A percentile compares a stretch with the other conserved stretches of the same genome.
phyloP scores from a whole-genome alignment of 2,113 vertebrate genomes.

The Cyanoderma ruficeps region DNA sequence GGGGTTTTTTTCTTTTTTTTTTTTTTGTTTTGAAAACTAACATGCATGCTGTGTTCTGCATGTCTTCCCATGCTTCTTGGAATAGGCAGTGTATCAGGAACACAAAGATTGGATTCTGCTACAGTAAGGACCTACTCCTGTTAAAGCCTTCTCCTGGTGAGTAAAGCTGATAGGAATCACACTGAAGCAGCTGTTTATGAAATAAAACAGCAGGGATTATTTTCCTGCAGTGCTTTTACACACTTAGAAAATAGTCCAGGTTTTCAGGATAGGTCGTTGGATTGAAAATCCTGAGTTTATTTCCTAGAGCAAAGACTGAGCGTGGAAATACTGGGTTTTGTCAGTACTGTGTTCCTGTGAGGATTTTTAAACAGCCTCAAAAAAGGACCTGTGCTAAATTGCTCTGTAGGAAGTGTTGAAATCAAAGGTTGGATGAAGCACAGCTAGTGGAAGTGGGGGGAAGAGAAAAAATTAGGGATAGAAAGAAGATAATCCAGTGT shows the following conservation, averaged over 20 bases:
- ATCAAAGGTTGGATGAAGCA: not conserved
- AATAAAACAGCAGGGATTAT: not conserved
- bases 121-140: conserved; percentile 98
- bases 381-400: not conserved
- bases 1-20: not conserved
- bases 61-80: conserved; percentile 75
- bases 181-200: not conserved
- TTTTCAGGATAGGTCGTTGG: not conserved
- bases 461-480: not conserved
- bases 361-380: not conserved
- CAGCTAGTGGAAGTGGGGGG: not conserved
- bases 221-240: not conserved
- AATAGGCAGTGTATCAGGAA: conserved; percentile 87
- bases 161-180: conserved; percentile 61
- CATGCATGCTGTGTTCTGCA: conserved; percentile 88
- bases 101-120: conserved; percentile 94
- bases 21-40: conserved; percentile 75
- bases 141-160: conserved; percentile 84
- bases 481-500: not conserved
- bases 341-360: not conserved
- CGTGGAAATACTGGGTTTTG: not conserved
- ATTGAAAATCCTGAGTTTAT: not conserved
- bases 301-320: not conserved
- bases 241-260: not conserved
- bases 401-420: not conserved